Evolutionary conservation across 2,113 vertebrate species (phyloP), one percentile per base, ranked within the genome.

Genomic region (Kryptolebias marmoratus): DNA sequence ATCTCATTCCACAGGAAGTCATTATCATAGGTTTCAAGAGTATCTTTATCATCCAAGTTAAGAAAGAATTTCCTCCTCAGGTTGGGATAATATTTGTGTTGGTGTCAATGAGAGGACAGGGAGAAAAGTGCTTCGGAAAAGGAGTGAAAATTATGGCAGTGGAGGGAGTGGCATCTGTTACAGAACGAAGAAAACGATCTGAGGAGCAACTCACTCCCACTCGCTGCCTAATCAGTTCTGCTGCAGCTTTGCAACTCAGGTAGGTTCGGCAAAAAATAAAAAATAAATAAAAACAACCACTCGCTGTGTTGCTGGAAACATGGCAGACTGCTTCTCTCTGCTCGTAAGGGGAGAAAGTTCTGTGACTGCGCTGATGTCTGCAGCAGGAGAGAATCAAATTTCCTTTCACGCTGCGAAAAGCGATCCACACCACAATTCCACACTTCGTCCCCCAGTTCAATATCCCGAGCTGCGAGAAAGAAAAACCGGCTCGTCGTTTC

Each of bases 61-160:
- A 83, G 82, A 73, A 92, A 90, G 89, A 89, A 92, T 89, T 89
- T 92, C 86, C 87, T 91, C 79, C 71, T 65, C 73, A 59, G 69
- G 86, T 82, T 89, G 75, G 82, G 88, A 91, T 86, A 92, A 92
- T 93, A 91, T 93, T 92, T 90, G 84, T 90, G 86, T 75, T 89
- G 82, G 82, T 90, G 86, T 90, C 81, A 84, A 75, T 49, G 73
- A 71, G 72, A 85, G 83, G 87, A 89, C 88, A 84, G 60, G 36
- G 60, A 72, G 81, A 65, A 72, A 68, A 75, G 75, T 12, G 13
- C 49, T 71, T 53, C 18, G 62, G 49, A 60, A 36, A 50, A 32
- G 67, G 64, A 85, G 44, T 2, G 73, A 77, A 60, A 70, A 39
- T 58, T 16, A 49, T 9, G 53, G 42, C 67, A 70, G 69, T 73